phyloP scores from a whole-genome alignment of 2,113 vertebrate species.

The Acanthochromis polyacanthus region DNA sequence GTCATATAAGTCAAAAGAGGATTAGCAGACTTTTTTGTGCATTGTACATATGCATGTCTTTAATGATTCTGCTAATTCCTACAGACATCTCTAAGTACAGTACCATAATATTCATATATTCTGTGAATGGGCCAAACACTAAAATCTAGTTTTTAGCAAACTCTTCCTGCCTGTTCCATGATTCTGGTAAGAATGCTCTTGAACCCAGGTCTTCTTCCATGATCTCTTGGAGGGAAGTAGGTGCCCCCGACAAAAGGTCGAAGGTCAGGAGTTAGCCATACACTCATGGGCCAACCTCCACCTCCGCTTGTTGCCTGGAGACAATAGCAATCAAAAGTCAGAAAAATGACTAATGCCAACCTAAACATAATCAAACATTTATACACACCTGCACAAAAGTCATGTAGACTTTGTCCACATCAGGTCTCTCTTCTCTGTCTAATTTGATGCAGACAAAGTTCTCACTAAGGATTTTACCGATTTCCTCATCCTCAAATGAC shows the following conservation, averaged over 20 bases:
- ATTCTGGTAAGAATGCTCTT: slow-evolving; percentile 90
- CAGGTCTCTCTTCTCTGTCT: slow-evolving; percentile 94
- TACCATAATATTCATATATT: too few relatives aligned
- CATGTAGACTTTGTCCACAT: slow-evolving; percentile 98
- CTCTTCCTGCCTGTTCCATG: slow-evolving; percentile 87
- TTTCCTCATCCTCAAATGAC: slow-evolving; percentile 92
- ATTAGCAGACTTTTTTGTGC: too few relatives aligned
- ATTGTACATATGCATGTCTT: too few relatives aligned
- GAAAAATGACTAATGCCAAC: not conserved
- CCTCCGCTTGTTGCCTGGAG: slow-evolving; percentile 92
- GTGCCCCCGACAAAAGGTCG: slow-evolving; percentile 93
- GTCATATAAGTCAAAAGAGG: too few relatives aligned
- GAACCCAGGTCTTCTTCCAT: slow-evolving; percentile 87
- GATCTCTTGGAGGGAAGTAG: slow-evolving; percentile 93
- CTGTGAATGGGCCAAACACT: not conserved
- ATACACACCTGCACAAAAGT: slow-evolving; percentile 91
- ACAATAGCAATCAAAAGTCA: not conserved
- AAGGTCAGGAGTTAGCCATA: slow-evolving; percentile 95
- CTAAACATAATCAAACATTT: not conserved
- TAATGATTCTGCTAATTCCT: too few relatives aligned
- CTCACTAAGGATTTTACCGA: slow-evolving; percentile 89
- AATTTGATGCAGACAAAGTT: slow-evolving; percentile 95
- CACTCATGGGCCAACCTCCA: slow-evolving; percentile 98
- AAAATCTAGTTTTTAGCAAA: not conserved
- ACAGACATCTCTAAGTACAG: too few relatives aligned